Conservation (phyloP, 2,797 vertebrate species). For the Mustela erminea region DNA sequence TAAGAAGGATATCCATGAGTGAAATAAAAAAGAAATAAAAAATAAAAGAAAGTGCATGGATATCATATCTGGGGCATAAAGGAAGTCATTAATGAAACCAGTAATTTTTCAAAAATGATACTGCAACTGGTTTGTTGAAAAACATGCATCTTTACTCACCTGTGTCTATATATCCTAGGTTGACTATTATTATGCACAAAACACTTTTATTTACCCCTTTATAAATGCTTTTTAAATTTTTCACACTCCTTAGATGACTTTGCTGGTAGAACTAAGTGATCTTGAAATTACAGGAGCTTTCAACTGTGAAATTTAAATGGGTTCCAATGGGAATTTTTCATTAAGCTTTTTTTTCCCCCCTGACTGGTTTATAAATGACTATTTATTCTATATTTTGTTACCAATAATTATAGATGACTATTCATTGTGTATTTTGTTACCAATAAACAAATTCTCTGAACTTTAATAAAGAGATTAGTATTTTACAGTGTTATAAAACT, state of each 20-base stretch:
- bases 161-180: not conserved
- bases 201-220: not conserved
- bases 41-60: accelerated
- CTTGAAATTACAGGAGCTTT: not conserved
- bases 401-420: no score
- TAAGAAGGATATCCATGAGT: not conserved
- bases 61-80: not conserved
- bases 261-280: not conserved
- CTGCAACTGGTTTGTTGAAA: not conserved
- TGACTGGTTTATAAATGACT: accelerated
- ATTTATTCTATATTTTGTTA: not conserved
- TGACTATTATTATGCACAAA: not conserved
- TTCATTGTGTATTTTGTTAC: not conserved
- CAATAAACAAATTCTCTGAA: not conserved
- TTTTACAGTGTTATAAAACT: not conserved
- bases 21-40: not conserved
- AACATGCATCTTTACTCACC: no score
- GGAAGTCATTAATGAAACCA: not conserved
- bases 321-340: not conserved
- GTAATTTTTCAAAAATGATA: not conserved
- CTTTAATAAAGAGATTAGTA: not conserved
- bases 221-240: not conserved
- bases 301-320: not conserved
- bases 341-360: no score
- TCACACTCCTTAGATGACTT: not conserved